A percentile compares a stretch with the other conserved stretches of the same genome.
These are phyloP conservation scores for Rhombomys opimus DNA, from an alignment of 2,113 vertebrate genomes.

Conservation along the genomic window DNA sequence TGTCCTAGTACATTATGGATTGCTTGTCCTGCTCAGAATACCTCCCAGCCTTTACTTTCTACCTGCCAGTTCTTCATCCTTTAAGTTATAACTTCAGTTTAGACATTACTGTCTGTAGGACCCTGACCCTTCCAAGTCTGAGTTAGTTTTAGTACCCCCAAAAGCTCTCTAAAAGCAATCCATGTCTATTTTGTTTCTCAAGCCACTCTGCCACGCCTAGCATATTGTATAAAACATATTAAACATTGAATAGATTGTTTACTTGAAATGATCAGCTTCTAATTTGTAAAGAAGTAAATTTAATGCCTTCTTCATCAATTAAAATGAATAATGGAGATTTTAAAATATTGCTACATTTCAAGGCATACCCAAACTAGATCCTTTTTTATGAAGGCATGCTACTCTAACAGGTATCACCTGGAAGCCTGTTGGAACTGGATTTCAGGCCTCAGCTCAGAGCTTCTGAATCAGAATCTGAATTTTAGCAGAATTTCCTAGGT, in stretches of 20 bases:
- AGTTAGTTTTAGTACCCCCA: neutral
- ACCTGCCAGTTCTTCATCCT: neutral
- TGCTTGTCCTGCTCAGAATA: neutral
- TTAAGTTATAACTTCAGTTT: neutral
- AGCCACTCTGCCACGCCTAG: neutral
- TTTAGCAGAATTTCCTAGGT: neutral
- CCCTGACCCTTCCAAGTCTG: too few relatives aligned
- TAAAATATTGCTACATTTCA: neutral
- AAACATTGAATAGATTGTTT: neutral
- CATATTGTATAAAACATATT: neutral
- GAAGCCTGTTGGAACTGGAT: neutral
- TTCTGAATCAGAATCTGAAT: neutral
- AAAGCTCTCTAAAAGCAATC: neutral
- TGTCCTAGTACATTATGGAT: neutral
- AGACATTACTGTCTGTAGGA: neutral
- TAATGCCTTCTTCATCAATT: neutral
- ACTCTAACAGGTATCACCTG: neutral
- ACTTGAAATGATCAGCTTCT: neutral
- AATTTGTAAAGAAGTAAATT: neutral
- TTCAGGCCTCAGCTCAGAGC: neutral
- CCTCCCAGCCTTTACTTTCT: neutral
- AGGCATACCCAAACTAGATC: neutral
- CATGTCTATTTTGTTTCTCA: neutral
- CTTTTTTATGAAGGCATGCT: neutral
- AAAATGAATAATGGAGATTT: neutral